Evolutionary conservation across 2,797 vertebrate species (phyloP), one percentile per base, ranked within the genome.

Genomic region (Crocodylus rhombifer): DNA sequence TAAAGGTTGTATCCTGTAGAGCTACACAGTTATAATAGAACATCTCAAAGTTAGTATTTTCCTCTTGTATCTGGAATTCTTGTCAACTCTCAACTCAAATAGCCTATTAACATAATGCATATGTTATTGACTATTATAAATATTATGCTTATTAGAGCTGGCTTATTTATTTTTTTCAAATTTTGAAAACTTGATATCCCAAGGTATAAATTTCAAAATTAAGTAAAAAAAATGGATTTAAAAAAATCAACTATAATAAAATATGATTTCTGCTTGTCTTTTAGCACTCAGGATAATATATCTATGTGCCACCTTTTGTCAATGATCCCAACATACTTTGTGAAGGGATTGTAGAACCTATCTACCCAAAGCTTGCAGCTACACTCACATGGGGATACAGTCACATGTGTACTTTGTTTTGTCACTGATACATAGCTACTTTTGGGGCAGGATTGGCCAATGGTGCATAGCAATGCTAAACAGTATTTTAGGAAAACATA

Each of bases 41-140:
- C 4, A 82, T 58, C 18, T 55, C 28, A 93, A 91, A 82, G 64
- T 71, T 1, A 61, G 5, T 60, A 23, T 14, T 87, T 88, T 62
- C 83, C 62, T 94, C 92, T 77, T 83, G 3, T 80, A 87, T 73
- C 17, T 77, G 83, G 76, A 8, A 26, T 64, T 88, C 91, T 91
- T 87, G 80, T 51, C 26, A 33, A 20, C 69, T 84, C 79, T 89
- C 12, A 15, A 21, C 80, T 84, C 42, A 51, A 51, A 11, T 51
- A 51, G 42, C 42, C 42, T 51, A 51, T 51, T 51, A 51, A 51
- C 42, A 51, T 51, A 51, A 51, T 7, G 42, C 42, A 51, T 51
- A 51, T 11, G 10, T 51, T 51, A 51, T 51, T 9, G 42, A 51
- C 42, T 51, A 51, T 51, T 51, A 51, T 51, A 11, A 51, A 51